Percentiles rank a stretch among this genome's conserved stretches.
Evolutionary conservation across 2,888 invertebrate genomes (phyloP).

Genomic region (Rhaphigaster nebulosa): DNA sequence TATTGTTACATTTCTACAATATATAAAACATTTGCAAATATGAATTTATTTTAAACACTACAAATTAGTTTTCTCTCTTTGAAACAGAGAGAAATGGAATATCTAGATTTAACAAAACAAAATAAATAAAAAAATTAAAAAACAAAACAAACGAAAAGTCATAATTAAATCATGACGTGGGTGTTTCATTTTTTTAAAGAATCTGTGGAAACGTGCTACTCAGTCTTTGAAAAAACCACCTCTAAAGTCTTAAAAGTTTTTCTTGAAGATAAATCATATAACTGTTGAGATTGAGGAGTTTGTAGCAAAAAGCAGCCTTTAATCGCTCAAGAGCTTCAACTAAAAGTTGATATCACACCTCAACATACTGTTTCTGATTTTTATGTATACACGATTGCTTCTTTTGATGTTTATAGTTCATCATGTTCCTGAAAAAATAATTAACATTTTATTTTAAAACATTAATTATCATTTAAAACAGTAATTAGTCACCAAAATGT

Average conservation of each 20-base stretch:
- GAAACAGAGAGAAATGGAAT: constrained; percentile 45
- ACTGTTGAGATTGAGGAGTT: constrained; percentile 26
- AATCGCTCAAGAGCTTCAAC: constrained; percentile 43
- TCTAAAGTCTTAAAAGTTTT: constrained; percentile 43
- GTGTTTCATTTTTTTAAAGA: constrained; percentile 29
- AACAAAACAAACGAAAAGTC: neutral
- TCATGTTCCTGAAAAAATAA: constrained; percentile 71
- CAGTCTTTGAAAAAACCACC: constrained; percentile 58
- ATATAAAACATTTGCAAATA: constrained; percentile 45
- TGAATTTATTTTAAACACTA: constrained; percentile 45
- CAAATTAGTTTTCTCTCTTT: constrained; percentile 32
- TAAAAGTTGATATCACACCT: constrained; percentile 51
- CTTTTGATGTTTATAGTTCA: constrained; percentile 70
- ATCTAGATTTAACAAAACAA: constrained; percentile 14
- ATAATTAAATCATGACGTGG: constrained; percentile 27
- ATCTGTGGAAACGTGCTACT: constrained; percentile 56
- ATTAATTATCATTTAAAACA: no score
- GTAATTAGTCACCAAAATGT: neutral
- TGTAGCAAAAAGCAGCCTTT: constrained; percentile 52
- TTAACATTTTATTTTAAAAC: no score
- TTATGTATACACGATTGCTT: neutral
- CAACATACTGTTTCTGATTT: constrained; percentile 46
- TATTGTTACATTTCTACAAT: constrained; percentile 52
- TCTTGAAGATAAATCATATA: constrained; percentile 27
- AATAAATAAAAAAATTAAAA: constrained; percentile 34